These are phyloP conservation scores for Hylaeus anthracinus DNA, from an alignment of 1,140 invertebrate species.

Conservation along the genomic window DNA sequence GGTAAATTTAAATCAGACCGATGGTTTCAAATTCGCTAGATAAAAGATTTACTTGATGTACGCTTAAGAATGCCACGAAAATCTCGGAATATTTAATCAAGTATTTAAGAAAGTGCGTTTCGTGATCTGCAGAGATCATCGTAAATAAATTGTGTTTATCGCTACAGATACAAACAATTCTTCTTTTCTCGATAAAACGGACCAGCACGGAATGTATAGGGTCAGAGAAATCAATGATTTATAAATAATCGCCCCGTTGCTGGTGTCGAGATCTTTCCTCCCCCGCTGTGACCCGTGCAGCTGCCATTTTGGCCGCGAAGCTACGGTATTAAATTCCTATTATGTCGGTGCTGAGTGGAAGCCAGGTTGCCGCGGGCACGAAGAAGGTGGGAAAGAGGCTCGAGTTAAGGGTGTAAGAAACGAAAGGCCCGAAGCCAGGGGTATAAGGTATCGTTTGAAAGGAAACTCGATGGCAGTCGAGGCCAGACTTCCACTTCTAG, in stretches of 20 bases:
- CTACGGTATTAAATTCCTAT: conserved; percentile 54
- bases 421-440: conserved; percentile 22
- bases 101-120: too few species aligned
- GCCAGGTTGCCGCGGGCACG: conserved; percentile 19
- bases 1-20: too few species aligned
- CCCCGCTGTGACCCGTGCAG: too few species aligned
- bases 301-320: conserved; percentile 17
- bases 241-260: conserved; percentile 38
- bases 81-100: too few species aligned
- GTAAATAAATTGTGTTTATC: too few species aligned
- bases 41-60: too few species aligned
- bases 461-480: conserved; percentile 47
- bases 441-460: conserved; percentile 51
- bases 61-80: too few species aligned
- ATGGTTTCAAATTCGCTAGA: too few species aligned
- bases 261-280: background rate
- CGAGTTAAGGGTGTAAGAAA: conserved; percentile 45
- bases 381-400: conserved; percentile 28
- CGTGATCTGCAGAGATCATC: too few species aligned
- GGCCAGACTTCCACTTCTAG: conserved; percentile 35
- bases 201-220: background rate
- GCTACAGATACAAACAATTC: too few species aligned
- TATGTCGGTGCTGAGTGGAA: conserved; percentile 43
- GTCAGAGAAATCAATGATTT: conserved; percentile 22
- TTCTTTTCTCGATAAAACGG: too few species aligned